phyloP scores from a whole-genome alignment of 2,113 vertebrate genomes.

The Cottus gobio region DNA sequence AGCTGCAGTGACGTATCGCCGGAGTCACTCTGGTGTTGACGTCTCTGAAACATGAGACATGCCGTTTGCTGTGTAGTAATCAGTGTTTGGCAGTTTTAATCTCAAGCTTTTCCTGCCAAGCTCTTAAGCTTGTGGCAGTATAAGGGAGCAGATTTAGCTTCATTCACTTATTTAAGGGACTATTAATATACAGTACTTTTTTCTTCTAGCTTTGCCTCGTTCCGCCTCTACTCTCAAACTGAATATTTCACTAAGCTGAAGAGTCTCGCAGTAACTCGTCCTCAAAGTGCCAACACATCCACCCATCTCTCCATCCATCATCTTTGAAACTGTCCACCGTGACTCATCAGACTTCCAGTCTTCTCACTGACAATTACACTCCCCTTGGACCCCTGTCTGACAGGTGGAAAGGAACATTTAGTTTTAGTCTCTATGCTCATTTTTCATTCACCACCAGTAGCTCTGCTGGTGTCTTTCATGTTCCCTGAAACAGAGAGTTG shows the following conservation, averaged over 20 bases:
- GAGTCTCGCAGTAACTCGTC: conserved; percentile 12
- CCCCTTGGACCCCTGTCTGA: not conserved
- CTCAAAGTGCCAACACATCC: not conserved
- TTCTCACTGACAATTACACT: conserved; percentile 4
- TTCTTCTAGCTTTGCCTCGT: conserved; percentile 47
- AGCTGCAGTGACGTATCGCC: conserved; percentile 41
- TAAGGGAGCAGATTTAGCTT: conserved; percentile 59
- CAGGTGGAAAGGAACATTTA: conserved; percentile 28
- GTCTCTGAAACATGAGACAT: conserved; percentile 46
- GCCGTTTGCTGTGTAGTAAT: conserved; percentile 59
- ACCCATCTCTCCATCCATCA: conserved; percentile 27
- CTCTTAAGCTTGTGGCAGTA: conserved; percentile 67
- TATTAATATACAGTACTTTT: conserved; percentile 56
- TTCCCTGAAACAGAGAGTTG: conserved; percentile 6
- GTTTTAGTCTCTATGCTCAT: conserved; percentile 15
- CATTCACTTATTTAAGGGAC: conserved; percentile 61
- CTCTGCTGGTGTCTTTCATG: conserved; percentile 16
- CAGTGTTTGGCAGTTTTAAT: conserved; percentile 71
- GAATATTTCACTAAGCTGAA: conserved; percentile 34
- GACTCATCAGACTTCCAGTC: conserved; percentile 28
- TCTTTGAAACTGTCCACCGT: conserved; percentile 3
- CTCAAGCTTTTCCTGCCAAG: conserved; percentile 61
- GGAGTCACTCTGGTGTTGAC: conserved; percentile 46
- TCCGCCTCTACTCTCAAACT: not conserved
- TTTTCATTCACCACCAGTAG: conserved; percentile 12